Evolutionary conservation across 1,140 invertebrate genomes (phyloP), one percentile per base, ranked within the genome.

Genomic region (Drosophila willistoni): DNA sequence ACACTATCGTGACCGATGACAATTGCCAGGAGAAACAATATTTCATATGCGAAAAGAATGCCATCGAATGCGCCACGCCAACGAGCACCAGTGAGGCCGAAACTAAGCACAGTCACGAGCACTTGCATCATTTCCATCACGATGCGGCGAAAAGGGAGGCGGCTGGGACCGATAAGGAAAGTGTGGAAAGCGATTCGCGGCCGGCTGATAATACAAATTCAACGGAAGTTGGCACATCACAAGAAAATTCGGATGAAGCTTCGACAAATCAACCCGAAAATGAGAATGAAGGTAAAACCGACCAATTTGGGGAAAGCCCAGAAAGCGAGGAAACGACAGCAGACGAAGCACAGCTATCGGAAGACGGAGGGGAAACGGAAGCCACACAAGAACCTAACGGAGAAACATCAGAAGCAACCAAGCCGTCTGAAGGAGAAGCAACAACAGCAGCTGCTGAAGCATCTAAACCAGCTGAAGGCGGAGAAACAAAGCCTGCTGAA

Each of bases 51-150:
- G 47, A 82, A 19, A 47, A 33, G 6, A 62, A 12, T 17, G 34
- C 51, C 0, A 1, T 19, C 0, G 77, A 87, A 44, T 87, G 83
- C 36, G 72, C 71, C 12, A 7, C 17, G 7, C 79, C 83, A 3
- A 25, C 44, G 7, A 34, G 3, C 0, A 51, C 44, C 4, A 9
- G 0, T 0, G 9, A 0, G 1, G 17, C 7, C 1, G 29, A 17
- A 13, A 7, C 59, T 4, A 60, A 66, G 36, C 83, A 87, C 51
- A 87, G 83, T 42, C 83, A 87, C 60, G 84, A 87, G 57, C 83
- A 87, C 60, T 56, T 87, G 84, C 83, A 87, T 71, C 83, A 87
- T 57, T 87, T 87, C 79, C 83, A 87, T 61, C 83, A 87, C 36
- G 64, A 83, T 25, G 17, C 73, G 7, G 63, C 13, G 57, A 68